A percentile compares a stretch with the other conserved stretches of the same genome.
phyloP scores from a whole-genome alignment of 2,888 invertebrate species.

The Drosophila fungiperda region DNA sequence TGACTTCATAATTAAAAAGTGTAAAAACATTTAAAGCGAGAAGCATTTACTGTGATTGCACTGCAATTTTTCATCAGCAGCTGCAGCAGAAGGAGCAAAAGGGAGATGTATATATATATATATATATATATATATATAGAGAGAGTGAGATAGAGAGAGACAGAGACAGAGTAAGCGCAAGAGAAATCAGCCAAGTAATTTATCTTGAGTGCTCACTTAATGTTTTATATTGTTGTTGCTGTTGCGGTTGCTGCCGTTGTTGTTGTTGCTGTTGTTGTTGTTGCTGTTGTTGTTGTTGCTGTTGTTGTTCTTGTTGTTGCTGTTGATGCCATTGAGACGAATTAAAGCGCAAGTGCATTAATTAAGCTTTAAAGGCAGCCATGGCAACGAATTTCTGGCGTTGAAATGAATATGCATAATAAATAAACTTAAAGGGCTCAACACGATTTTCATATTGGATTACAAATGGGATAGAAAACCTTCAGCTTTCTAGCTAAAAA shows the following conservation, averaged over 20 bases:
- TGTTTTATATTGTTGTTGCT: slow-evolving; percentile 30
- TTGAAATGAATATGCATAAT: slow-evolving; percentile 4
- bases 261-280: slow-evolving; percentile 15
- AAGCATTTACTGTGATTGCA: slow-evolving; percentile 33
- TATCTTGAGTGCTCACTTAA: slow-evolving; percentile 75
- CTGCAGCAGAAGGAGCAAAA: slow-evolving; percentile 1
- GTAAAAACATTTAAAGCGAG: slow-evolving; percentile 13
- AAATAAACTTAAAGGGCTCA: slow-evolving; percentile 15
- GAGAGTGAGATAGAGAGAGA: background rate
- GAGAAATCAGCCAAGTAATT: slow-evolving; percentile 65
- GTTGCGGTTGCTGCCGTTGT: slow-evolving; percentile 9
- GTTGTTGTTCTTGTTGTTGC: slow-evolving; percentile 6
- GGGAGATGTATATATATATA: background rate
- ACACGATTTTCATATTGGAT: slow-evolving; percentile 28
- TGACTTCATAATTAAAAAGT: slow-evolving; percentile 53
- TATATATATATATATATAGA: background rate
- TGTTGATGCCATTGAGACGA: slow-evolving; percentile 40
- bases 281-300: background rate
- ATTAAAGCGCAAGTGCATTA: slow-evolving; percentile 78
- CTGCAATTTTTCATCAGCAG: slow-evolving; percentile 5
- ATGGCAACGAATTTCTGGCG: slow-evolving; percentile 45
- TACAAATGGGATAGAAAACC: background rate
- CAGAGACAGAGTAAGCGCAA: background rate
- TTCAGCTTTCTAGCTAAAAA: background rate
- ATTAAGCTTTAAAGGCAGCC: slow-evolving; percentile 67